These are phyloP conservation scores for Chiridota heheva DNA, from an alignment of 35 echinoderm and acorn worm genomes.

Conservation along the genomic window DNA sequence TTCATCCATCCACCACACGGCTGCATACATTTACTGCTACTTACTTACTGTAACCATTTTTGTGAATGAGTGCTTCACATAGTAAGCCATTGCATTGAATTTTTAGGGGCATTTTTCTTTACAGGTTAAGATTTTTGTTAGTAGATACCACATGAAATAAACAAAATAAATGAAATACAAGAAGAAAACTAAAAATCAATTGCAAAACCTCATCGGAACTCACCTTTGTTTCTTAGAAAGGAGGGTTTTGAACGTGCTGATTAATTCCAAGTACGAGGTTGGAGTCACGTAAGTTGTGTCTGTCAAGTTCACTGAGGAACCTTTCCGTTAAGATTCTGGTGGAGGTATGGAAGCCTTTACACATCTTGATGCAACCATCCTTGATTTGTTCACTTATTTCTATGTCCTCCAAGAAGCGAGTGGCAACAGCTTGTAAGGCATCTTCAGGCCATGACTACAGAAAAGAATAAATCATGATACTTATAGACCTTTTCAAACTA, in stretches of 20 bases:
- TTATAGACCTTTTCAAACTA: too few species aligned
- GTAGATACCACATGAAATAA: background rate
- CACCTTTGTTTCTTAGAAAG: conserved; percentile 89
- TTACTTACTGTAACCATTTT: too few species aligned
- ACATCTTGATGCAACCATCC: conserved; percentile 88
- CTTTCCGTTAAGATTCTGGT: conserved; percentile 75
- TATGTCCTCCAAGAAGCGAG: conserved; percentile 90
- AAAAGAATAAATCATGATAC: background rate
- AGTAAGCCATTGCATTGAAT: too few species aligned
- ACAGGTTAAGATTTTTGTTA: background rate
- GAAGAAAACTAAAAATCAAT: background rate
- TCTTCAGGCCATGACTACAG: conserved; percentile 95
- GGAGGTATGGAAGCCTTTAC: conserved; percentile 84
- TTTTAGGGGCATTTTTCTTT: background rate
- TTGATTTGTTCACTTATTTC: conserved; percentile 72
- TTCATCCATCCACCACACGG: too few species aligned
- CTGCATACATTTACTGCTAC: too few species aligned
- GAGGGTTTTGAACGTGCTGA: conserved; percentile 93
- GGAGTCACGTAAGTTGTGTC: conserved; percentile 98
- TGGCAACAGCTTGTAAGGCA: conserved; percentile 93
- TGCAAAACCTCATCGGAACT: background rate
- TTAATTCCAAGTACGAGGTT: conserved; percentile 92
- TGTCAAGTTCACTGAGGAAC: conserved; percentile 79
- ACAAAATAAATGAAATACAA: background rate
- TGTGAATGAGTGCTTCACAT: too few species aligned